These are phyloP conservation scores for Hymenopus coronatus DNA, from an alignment of 2,888 invertebrate species.

Conservation along the genomic window DNA sequence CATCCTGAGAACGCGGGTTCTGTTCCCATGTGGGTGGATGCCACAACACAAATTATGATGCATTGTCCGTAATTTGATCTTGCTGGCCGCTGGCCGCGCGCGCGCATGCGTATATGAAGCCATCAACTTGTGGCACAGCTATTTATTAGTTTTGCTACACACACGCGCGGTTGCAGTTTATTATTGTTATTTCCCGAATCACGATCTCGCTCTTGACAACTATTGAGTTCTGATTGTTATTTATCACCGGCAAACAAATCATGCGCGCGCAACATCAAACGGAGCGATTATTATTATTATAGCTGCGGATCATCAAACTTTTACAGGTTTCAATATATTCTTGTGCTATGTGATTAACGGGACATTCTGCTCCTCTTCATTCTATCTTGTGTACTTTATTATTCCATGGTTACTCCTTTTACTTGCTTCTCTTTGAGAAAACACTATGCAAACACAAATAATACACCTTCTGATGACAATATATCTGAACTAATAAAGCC, in stretches of 20 bases:
- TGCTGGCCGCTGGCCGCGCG: background rate
- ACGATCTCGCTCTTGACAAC: background rate
- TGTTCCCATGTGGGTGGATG: background rate
- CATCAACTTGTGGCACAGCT: background rate
- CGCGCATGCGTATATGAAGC: background rate
- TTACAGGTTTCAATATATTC: too few species aligned
- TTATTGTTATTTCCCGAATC: background rate
- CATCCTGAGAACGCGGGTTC: background rate
- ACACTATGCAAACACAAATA: too few species aligned
- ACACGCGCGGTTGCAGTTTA: background rate
- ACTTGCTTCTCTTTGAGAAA: too few species aligned
- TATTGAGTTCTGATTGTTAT: background rate
- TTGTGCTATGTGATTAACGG: too few species aligned
- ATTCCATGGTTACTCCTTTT: too few species aligned
- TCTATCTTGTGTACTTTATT: too few species aligned
- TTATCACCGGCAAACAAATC: background rate
- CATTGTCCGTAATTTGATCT: conserved; percentile 11
- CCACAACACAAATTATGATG: background rate
- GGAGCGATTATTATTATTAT: too few species aligned
- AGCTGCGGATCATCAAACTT: too few species aligned
- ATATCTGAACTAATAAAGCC: too few species aligned
- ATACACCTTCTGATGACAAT: too few species aligned
- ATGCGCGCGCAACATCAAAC: too few species aligned
- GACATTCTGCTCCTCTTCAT: too few species aligned
- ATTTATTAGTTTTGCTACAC: background rate